Evolutionary conservation across 2,888 invertebrate genomes (phyloP).

Genomic region (Neoscelio sp.): DNA sequence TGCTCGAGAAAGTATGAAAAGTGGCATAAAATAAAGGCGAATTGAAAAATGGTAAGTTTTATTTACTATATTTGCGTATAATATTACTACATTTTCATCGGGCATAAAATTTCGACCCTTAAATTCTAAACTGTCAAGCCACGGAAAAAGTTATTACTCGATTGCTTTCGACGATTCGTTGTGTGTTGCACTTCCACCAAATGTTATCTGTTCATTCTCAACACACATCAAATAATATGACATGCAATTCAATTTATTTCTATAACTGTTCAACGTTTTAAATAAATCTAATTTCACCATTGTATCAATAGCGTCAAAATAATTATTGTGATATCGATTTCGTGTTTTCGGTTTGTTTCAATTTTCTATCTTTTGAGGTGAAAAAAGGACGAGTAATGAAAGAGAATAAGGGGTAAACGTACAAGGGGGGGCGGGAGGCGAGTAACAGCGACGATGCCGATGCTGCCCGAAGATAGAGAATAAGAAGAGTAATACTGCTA

Average conservation of each 20-base stretch:
- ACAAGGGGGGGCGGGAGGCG: slow-evolving; percentile 59
- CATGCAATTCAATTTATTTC: slow-evolving; percentile 48
- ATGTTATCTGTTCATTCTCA: slow-evolving; percentile 52
- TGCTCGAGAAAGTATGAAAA: slow-evolving; percentile 43
- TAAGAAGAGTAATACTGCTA: slow-evolving; percentile 64
- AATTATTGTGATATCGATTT: slow-evolving; percentile 27
- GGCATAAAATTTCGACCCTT: slow-evolving; percentile 51
- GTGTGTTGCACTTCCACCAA: slow-evolving; percentile 38
- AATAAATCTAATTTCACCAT: slow-evolving; percentile 29
- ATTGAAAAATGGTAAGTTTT: slow-evolving; percentile 64
- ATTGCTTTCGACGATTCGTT: slow-evolving; percentile 59
- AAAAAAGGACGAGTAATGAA: slow-evolving; percentile 45
- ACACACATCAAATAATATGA: slow-evolving; percentile 55
- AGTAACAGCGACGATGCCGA: slow-evolving; percentile 57
- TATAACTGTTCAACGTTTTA: slow-evolving; percentile 18
- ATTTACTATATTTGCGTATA: slow-evolving; percentile 60
- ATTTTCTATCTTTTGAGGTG: too few species aligned
- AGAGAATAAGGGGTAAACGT: slow-evolving; percentile 41
- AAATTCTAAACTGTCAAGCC: slow-evolving; percentile 58
- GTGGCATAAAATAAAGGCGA: slow-evolving; percentile 44
- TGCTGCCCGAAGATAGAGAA: slow-evolving; percentile 38
- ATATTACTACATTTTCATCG: slow-evolving; percentile 50
- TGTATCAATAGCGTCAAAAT: slow-evolving; percentile 23
- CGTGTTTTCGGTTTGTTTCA: too few species aligned
- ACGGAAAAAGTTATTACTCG: slow-evolving; percentile 63